Conservation (phyloP, 2,113 vertebrate genomes). For the Sula dactylatra region DNA sequence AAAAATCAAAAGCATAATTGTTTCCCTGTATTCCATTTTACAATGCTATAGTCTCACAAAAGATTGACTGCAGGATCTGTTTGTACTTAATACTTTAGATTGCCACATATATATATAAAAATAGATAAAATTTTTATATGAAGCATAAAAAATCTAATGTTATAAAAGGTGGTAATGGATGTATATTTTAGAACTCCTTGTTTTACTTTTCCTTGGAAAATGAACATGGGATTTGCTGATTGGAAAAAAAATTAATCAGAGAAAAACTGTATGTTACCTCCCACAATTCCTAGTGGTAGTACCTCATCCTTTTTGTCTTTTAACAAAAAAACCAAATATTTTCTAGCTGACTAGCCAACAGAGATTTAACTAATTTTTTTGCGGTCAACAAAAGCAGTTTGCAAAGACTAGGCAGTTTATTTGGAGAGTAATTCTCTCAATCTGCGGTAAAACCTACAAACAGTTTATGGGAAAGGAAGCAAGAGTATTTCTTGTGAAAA, state of each 20-base stretch:
- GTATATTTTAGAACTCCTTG: not conserved
- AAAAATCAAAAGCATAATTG: not conserved
- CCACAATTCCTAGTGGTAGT: not conserved
- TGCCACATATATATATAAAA: not conserved
- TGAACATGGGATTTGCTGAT: not conserved
- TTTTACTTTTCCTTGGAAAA: not conserved
- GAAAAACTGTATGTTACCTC: not conserved
- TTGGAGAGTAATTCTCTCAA: not conserved
- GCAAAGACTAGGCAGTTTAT: not conserved
- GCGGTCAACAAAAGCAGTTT: not conserved
- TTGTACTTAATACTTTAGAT: not conserved
- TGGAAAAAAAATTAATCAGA: not conserved
- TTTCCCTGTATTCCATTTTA: not conserved
- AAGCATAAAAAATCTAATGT: not conserved
- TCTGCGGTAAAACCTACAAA: not conserved
- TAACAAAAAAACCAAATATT: not conserved
- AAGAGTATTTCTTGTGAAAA: not conserved
- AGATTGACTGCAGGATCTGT: not conserved
- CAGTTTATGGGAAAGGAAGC: not conserved
- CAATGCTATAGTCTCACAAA: not conserved
- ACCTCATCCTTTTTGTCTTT: not conserved
- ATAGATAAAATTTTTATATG: not conserved
- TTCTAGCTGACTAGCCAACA: not conserved
- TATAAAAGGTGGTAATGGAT: not conserved
- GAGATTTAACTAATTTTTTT: not conserved